Base-by-base conservation (phyloP, 2,113 vertebrate genomes). In the Pseudorectes ferrugineus region DNA sequence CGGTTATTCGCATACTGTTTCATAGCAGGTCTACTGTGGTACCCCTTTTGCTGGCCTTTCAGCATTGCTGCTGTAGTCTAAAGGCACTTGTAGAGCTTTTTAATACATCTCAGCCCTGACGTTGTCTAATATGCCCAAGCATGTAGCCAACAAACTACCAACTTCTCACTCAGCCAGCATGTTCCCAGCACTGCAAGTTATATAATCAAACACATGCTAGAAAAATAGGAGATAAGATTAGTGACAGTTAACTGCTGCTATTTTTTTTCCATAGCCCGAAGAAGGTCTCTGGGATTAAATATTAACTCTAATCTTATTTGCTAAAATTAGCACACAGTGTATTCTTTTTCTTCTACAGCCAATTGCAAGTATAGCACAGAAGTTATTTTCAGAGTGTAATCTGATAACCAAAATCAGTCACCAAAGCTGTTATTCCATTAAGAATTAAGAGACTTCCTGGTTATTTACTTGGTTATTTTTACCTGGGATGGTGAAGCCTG, bases 251-350 rank as follows among this genome's bases (percentile, higher is more conserved):
- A 87, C 90, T 87, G 87, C 89, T 88, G 65, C 91, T 95, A 85
- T 89, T 94, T 80, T 80, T 83, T 76, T 83, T 24, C 73, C 45
- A 66, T 40, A 92, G 83, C 80, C 85, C 82, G 67, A 96, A 94
- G 85, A 95, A 92, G 86, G 86, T 93, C 85, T 97, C 79, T 88
- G 78, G 70, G 58, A 95, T 91, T 95, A 97, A 85, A 93, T 88
- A 93, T 91, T 66, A 95, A 92, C 93, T 96, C 70, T 91, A 94
- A 97, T 96, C 96, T 97, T 93, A 92, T 96, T 97, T 96, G 70
- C 95, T 97, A 93, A 95, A 96, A 96, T 97, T 96, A 97, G 93
- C 48, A 20, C 51, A 58, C 29, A 52, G 79, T 95, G 80, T 88
- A 97, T 96, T 89, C 77, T 74, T 93, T 84, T 94, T 93, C 92